Evolutionary conservation across 2,888 invertebrate genomes (phyloP).

Genomic region (Netelia fuscicornis): DNA sequence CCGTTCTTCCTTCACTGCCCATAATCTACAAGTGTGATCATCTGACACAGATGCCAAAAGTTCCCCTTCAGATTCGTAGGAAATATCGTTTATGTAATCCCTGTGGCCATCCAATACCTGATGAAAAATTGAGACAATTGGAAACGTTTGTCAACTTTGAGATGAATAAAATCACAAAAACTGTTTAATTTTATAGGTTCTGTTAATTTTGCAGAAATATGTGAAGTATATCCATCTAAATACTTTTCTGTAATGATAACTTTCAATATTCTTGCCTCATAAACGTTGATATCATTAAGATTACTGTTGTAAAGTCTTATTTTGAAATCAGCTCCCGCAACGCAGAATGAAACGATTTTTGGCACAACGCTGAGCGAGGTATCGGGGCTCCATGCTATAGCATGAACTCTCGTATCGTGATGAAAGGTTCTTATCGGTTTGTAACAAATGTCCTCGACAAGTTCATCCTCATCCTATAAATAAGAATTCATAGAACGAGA

Average conservation of each 20-base stretch:
- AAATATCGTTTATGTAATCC: slow-evolving; percentile 89
- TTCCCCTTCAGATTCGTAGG: slow-evolving; percentile 90
- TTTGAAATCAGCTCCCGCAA: slow-evolving; percentile 87
- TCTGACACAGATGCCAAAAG: slow-evolving; percentile 91
- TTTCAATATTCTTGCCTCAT: slow-evolving; percentile 81
- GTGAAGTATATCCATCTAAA: no score
- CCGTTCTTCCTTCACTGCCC: slow-evolving; percentile 86
- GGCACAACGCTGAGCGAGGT: slow-evolving; percentile 87
- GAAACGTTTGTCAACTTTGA: no score
- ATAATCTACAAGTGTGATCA: slow-evolving; percentile 90
- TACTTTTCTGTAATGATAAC: neutral
- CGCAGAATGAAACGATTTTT: slow-evolving; percentile 86
- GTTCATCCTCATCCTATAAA: slow-evolving; percentile 85
- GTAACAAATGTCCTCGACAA: slow-evolving; percentile 86
- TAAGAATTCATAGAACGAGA: slow-evolving; percentile 41
- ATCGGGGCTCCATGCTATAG: slow-evolving; percentile 88
- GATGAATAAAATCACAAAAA: no score
- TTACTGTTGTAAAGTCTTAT: slow-evolving; percentile 87
- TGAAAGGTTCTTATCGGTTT: slow-evolving; percentile 86
- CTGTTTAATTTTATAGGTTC: no score
- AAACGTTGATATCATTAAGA: slow-evolving; percentile 85
- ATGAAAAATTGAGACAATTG: neutral
- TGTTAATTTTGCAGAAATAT: no score
- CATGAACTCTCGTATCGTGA: slow-evolving; percentile 86
- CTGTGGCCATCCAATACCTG: slow-evolving; percentile 88